Percentiles rank a stretch among this genome's conserved stretches.
Conservation (phyloP, 2,888 invertebrate species). For the Plutella xylostella region DNA sequence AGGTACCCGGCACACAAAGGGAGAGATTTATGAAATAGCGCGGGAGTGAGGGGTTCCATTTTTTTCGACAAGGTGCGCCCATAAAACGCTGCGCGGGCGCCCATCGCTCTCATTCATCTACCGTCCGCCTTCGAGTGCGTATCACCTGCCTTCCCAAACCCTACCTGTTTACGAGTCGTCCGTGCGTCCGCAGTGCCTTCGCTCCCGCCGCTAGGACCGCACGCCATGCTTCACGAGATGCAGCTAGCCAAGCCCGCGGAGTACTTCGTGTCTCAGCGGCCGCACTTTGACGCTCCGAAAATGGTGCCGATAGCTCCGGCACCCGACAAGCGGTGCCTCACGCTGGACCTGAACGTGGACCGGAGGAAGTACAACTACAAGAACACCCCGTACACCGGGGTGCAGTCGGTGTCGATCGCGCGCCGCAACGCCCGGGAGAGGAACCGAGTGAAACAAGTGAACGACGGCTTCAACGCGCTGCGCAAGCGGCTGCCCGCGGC, state of each 20-base stretch:
- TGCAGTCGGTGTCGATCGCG: constrained; percentile 86
- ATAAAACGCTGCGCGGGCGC: constrained; percentile 43
- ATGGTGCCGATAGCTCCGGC: constrained; percentile 68
- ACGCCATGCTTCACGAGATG: constrained; percentile 35
- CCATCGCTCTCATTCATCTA: constrained; percentile 47
- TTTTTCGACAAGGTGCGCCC: constrained; percentile 48
- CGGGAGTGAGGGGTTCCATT: constrained; percentile 52
- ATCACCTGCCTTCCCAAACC: constrained; percentile 24
- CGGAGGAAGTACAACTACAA: constrained; percentile 76
- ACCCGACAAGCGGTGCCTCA: constrained; percentile 43
- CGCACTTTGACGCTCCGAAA: constrained; percentile 25
- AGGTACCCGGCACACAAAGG: constrained; percentile 53
- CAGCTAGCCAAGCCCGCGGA: constrained; percentile 24
- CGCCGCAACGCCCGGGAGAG: constrained; percentile 94
- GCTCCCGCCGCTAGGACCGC: constrained; percentile 16
- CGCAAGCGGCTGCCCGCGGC: constrained; percentile 86
- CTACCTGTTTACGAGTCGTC: constrained; percentile 14
- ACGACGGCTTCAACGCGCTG: constrained; percentile 90
- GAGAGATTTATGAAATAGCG: constrained; percentile 25
- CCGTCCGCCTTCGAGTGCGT: constrained; percentile 27
- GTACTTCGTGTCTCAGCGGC: constrained; percentile 24
- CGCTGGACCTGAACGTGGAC: constrained; percentile 43
- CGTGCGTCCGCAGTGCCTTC: constrained; percentile 19
- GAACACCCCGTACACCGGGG: constrained; percentile 61
- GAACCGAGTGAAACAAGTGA: constrained; percentile 94